Evolutionary conservation across 2,797 vertebrate genomes (phyloP), one percentile per base, ranked within the genome.

Genomic region (Enteromius unitaeniatus): DNA sequence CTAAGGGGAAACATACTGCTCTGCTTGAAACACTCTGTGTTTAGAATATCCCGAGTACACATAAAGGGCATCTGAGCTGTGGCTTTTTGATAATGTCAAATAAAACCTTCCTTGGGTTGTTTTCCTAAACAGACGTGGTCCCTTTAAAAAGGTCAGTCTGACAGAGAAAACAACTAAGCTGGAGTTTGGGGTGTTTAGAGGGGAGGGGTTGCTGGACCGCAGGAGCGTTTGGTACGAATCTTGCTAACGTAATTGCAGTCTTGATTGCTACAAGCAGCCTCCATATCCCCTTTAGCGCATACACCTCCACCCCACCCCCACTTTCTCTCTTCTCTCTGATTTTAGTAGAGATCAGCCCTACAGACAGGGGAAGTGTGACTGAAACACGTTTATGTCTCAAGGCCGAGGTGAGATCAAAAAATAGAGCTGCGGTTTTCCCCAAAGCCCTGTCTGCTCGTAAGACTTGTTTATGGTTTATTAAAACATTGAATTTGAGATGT

Each of bases 331-430:
- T n/a, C n/a, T n/a, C n/a, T n/a, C n/a, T 79, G 65, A 88, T 87
- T 87, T 88, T 88, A 89, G 89, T 89, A 89, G 90, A 87, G 89
- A 88, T 83, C 47, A 84, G 86, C 49, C 65, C 89, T 90, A 90
- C 90, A 89, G 31, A 88, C 47, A 7, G 64, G 86, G 82, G 45
- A 74, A 82, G 69, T 79, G 79, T 53, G 65, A 73, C 72, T 88
- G 86, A 89, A 88, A 76, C 86, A 73, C 62, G 14, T 79, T 79
- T 49, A 62, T 78, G 14, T 64, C 40, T 64, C 58, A n/a, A 65
- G 19, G 31, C 40, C 5, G 31, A 78, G 58, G 26, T 28, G 10
- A 78, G 76, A 47, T 78, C 6, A 21, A 64, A 62, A 78, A 49
- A 78, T 28, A 26, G 3, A 64, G 13, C 58, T 45, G 8, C 1